Evolutionary conservation across 2,888 invertebrate species (phyloP).

Genomic region (Marronus borbonicus): DNA sequence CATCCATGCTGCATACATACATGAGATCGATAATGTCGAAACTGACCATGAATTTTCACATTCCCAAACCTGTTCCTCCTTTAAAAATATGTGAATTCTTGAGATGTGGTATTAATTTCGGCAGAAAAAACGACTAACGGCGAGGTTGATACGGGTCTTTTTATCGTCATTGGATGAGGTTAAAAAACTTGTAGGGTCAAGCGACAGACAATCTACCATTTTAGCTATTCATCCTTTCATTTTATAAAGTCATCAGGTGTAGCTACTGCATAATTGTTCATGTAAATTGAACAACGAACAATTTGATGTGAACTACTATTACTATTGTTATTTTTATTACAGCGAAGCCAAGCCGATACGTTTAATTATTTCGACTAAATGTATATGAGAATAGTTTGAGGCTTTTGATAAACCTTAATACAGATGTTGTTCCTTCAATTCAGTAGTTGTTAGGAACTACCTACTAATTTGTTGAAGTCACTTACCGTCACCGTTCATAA

Average conservation of each 20-base stretch:
- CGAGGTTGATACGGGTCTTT: conserved; percentile 33
- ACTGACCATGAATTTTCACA: conserved; percentile 38
- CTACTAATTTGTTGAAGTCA: too few species aligned
- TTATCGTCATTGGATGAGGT: conserved; percentile 15
- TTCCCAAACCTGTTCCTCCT: conserved; percentile 34
- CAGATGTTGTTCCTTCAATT: too few species aligned
- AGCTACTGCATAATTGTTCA: neutral
- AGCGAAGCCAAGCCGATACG: too few species aligned
- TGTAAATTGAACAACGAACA: too few species aligned
- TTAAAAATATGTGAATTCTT: conserved; percentile 33
- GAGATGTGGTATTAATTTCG: conserved; percentile 4
- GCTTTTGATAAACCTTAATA: too few species aligned
- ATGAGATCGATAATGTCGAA: conserved; percentile 19
- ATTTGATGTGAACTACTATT: too few species aligned
- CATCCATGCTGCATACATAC: neutral
- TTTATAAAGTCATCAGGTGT: conserved; percentile 4
- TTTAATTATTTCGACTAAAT: too few species aligned
- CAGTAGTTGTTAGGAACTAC: too few species aligned
- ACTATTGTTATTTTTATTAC: too few species aligned
- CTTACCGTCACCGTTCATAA: too few species aligned
- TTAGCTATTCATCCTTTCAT: conserved; percentile 17
- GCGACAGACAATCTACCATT: conserved; percentile 17
- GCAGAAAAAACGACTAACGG: conserved; percentile 20
- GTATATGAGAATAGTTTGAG: too few species aligned
- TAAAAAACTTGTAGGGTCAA: conserved; percentile 30